Evolutionary conservation across 2,888 invertebrate genomes (phyloP).

Genomic region (Sphaerophoria taeniata): DNA sequence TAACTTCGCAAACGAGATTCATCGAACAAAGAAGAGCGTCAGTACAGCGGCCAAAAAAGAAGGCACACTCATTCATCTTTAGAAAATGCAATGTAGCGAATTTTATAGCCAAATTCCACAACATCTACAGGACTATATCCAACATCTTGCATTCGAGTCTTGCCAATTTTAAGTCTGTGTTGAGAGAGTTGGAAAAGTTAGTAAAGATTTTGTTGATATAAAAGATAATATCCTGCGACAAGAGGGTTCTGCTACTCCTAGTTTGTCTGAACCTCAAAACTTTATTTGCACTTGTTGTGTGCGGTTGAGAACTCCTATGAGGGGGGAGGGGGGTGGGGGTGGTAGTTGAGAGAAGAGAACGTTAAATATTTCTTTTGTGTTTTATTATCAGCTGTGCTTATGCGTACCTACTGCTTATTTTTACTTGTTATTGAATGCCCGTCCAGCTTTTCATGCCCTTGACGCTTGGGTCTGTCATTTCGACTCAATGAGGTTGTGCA

Average conservation of each 20-base stretch:
- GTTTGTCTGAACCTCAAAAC: slow-evolving; percentile 66
- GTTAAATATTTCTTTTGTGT: slow-evolving; percentile 48
- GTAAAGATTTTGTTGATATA: slow-evolving; percentile 61
- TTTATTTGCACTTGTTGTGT: slow-evolving; percentile 57
- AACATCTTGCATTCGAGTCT: slow-evolving; percentile 46
- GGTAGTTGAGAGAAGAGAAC: too few relatives aligned
- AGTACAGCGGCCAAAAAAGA: slow-evolving; percentile 12
- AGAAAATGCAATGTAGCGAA: slow-evolving; percentile 44
- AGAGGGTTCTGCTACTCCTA: slow-evolving; percentile 37
- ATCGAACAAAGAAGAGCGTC: slow-evolving; percentile 62
- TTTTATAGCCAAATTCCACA: slow-evolving; percentile 63
- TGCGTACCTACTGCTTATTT: slow-evolving; percentile 9
- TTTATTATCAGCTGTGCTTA: slow-evolving; percentile 61
- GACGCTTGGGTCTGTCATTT: too few relatives aligned
- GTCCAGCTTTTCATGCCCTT: background rate
- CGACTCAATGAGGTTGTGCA: slow-evolving; percentile 54
- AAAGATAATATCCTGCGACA: slow-evolving; percentile 62
- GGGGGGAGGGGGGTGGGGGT: background rate
- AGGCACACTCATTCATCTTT: slow-evolving; percentile 24
- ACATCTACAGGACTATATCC: slow-evolving; percentile 42
- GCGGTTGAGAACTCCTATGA: slow-evolving; percentile 21
- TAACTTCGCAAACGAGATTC: slow-evolving; percentile 68
- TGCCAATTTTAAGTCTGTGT: background rate
- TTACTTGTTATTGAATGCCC: background rate
- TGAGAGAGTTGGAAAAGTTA: slow-evolving; percentile 63